Base-by-base conservation (phyloP, 2,113 vertebrate genomes). In the Myiozetetes cayanensis region DNA sequence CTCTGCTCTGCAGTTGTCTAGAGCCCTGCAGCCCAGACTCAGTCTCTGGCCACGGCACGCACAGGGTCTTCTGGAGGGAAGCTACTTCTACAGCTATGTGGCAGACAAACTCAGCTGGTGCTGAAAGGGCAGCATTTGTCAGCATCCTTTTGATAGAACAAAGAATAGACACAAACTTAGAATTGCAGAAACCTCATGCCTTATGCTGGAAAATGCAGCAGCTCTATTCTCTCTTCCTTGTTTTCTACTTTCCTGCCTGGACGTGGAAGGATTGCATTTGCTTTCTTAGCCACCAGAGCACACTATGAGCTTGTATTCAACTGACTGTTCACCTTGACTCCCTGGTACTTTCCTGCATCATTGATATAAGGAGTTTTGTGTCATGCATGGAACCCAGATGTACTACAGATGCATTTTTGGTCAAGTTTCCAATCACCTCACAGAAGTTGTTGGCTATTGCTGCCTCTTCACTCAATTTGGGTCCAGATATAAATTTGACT, bases 281-380 rank as follows among this genome's bases (percentile, higher is more conserved):
- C 83, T 77, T 65, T 78, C 85, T 81, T 28, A 96, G 61, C 94
- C 90, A 90, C 80, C 93, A 93, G 94, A 96, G 93, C 86, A 92
- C 80, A 95, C 83, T 89, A 44, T 18, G 85, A 93, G 88, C 66
- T 93, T 94, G 76, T 84, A 47, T 92, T 95, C 88, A 61, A 77
- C 16, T 53, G 55, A 30, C 46, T 72, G 55, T 33, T 90, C 92
- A 94, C 72, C 85, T 84, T 89, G 79, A 77, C 46, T 55, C 35
- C 15, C 24, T 30, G 28, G 15, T 31, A 53, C 55, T 86, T 85
- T 19, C 19, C 55, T 67, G 46, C 15, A 31, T 71, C 63, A 23
- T 8, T 80, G 33, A 59, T 41, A 12, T 13, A 61, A 37, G 31
- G 46, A 71, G 81, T 30, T 39, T 66, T 35, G 47, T 49, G 41